Evolutionary conservation across 2,113 vertebrate genomes (phyloP).

Genomic region (Agapornis roseicollis): DNA sequence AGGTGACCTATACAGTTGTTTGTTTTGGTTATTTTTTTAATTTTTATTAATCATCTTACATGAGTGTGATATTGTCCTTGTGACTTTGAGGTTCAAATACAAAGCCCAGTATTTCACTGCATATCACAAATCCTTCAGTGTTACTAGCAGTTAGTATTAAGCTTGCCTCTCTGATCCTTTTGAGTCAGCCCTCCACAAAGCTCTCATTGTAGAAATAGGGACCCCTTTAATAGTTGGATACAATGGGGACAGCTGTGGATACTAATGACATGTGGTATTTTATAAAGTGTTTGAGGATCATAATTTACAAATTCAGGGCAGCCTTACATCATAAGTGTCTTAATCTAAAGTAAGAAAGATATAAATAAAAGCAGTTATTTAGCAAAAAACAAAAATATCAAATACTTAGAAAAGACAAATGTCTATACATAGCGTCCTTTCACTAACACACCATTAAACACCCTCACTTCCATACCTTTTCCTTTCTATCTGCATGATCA

Average conservation of each 20-base stretch:
- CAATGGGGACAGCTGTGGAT: no score
- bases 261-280: neutral
- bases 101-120: neutral
- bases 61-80: neutral
- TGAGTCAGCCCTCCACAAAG: neutral
- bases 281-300: neutral
- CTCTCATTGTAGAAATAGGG: neutral
- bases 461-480: neutral
- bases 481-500: neutral
- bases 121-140: neutral
- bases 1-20: neutral
- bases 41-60: neutral
- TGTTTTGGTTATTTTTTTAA: neutral
- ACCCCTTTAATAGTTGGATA: neutral
- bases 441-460: neutral
- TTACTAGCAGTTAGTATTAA: neutral
- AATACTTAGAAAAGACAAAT: neutral
- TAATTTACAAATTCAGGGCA: neutral
- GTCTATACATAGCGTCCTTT: neutral
- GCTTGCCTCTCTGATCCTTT: neutral
- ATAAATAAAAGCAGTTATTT: neutral
- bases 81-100: neutral
- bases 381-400: neutral
- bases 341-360: neutral
- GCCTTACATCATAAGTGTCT: accelerated